These are phyloP conservation scores for Redunca redunca DNA, from an alignment of 2,113 vertebrate genomes.

Conservation along the genomic window DNA sequence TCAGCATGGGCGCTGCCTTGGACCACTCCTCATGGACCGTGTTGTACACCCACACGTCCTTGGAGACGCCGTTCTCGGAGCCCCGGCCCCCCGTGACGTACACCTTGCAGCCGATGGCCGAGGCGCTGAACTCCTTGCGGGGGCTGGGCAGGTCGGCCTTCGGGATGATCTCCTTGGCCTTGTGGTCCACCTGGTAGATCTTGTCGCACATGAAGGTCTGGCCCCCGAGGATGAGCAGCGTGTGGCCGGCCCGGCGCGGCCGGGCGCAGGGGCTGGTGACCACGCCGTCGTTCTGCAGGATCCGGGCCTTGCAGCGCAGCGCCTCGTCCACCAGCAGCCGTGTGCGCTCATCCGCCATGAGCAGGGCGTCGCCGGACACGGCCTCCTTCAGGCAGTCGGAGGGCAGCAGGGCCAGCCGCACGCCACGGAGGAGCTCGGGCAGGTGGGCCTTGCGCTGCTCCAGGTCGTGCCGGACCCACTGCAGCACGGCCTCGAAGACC, in stretches of 20 bases:
- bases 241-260: slow-evolving; percentile 93
- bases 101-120: slow-evolving; percentile 94
- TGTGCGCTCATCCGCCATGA: slow-evolving; percentile 88
- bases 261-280: slow-evolving; percentile 92
- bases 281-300: slow-evolving; percentile 91
- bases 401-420: slow-evolving; percentile 92
- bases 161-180: slow-evolving; percentile 95
- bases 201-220: slow-evolving; percentile 99
- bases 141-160: slow-evolving; percentile 94
- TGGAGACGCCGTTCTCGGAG: slow-evolving; percentile 94
- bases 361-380: slow-evolving; percentile 88
- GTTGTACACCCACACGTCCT: slow-evolving; percentile 97
- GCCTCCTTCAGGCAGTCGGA: slow-evolving; percentile 90
- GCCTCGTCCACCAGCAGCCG: slow-evolving; percentile 91
- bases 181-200: slow-evolving; percentile 96
- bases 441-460: slow-evolving; percentile 85
- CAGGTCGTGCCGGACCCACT: slow-evolving; percentile 90
- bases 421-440: slow-evolving; percentile 87
- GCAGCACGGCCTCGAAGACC: slow-evolving; percentile 90
- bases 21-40: slow-evolving; percentile 94
- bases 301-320: slow-evolving; percentile 90
- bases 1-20: slow-evolving; percentile 95
- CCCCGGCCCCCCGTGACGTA: slow-evolving; percentile 94
- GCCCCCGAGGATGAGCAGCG: slow-evolving; percentile 92
- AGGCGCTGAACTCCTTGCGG: slow-evolving; percentile 95